phyloP scores from a whole-genome alignment of 2,888 invertebrate species.

The Lysandra coridon region DNA sequence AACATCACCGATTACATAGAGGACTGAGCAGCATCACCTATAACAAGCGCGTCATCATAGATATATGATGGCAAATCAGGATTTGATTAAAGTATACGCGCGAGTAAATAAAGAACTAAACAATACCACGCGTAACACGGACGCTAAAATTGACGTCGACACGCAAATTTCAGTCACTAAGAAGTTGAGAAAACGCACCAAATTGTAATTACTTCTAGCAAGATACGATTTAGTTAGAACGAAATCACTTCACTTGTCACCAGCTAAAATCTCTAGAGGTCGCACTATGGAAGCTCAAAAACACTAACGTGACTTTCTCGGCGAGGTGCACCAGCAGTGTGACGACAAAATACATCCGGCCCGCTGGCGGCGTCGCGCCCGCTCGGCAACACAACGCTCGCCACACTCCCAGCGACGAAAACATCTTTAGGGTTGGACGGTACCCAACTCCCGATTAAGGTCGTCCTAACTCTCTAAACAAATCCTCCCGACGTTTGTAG shows the following conservation, averaged over 20 bases:
- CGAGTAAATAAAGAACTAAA: too few relatives aligned
- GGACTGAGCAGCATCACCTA: too few relatives aligned
- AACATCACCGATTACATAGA: not conserved
- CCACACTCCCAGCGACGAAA: conserved; percentile 58
- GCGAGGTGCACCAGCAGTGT: conserved; percentile 46
- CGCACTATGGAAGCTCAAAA: not conserved
- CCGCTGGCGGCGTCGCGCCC: conserved; percentile 52
- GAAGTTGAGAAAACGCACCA: too few relatives aligned
- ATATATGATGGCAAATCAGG: too few relatives aligned
- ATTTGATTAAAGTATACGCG: too few relatives aligned
- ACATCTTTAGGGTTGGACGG: conserved; percentile 69
- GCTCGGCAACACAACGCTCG: conserved; percentile 59
- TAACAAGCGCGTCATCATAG: too few relatives aligned
- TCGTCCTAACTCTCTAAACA: conserved; percentile 33
- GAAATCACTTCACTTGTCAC: not conserved
- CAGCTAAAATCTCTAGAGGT: not conserved
- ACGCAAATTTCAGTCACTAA: not conserved
- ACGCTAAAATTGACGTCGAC: not conserved
- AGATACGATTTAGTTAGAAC: not conserved
- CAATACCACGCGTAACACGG: not conserved
- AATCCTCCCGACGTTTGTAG: conserved; percentile 8
- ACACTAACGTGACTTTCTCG: conserved; percentile 53
- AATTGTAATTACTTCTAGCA: not conserved
- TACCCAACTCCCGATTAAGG: conserved; percentile 54
- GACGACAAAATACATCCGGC: conserved; percentile 52